phyloP scores from a whole-genome alignment of 2,113 vertebrate species.

The Laticauda laticaudata region DNA sequence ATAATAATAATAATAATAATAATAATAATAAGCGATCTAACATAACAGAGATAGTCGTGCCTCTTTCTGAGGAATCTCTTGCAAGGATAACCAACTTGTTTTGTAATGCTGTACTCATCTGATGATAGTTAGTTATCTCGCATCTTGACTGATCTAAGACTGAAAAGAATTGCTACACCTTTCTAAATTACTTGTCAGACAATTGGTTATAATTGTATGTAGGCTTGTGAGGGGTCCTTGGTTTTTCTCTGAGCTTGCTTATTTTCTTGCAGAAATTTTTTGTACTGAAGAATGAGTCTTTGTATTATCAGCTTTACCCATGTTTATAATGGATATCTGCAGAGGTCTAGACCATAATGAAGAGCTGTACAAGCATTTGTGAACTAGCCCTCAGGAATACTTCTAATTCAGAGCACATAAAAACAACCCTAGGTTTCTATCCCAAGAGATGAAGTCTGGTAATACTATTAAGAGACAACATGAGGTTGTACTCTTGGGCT shows the following conservation, averaged over 20 bases:
- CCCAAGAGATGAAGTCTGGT: neutral
- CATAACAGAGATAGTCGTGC: conserved; percentile 38
- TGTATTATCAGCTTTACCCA: neutral
- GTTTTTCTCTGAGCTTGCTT: neutral
- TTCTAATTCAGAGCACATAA: conserved; percentile 21
- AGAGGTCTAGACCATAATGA: neutral
- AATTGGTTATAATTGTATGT: neutral
- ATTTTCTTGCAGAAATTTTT: neutral
- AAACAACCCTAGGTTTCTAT: neutral
- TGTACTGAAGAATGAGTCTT: neutral
- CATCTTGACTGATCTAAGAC: neutral
- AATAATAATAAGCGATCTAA: conserved; percentile 51
- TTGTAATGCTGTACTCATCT: no score
- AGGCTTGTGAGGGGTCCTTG: neutral
- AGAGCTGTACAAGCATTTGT: neutral
- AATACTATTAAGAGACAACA: neutral
- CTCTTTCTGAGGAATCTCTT: conserved; percentile 36
- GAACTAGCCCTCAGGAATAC: neutral
- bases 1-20: conserved; percentile 47
- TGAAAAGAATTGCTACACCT: neutral
- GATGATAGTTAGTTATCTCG: neutral
- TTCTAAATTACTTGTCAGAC: neutral
- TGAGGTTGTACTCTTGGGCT: neutral
- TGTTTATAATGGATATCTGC: neutral
- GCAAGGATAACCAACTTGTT: neutral